Base-by-base conservation (phyloP, 2,113 vertebrate genomes). In the Leptocoma aspasia region DNA sequence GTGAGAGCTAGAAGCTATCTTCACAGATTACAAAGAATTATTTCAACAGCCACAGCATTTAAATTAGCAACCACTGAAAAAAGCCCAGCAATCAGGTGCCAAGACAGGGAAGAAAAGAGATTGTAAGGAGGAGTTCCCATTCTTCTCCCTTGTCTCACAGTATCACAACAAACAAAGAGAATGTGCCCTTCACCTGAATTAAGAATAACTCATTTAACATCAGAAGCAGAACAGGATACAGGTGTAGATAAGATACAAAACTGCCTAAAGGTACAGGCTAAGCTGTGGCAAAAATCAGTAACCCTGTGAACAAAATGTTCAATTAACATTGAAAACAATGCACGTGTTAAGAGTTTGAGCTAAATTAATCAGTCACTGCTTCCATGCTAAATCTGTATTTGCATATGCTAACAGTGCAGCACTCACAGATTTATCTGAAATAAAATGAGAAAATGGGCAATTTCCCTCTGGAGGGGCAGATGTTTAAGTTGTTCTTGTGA, bases 381-480 rank as follows among this genome's bases (percentile, higher is more conserved):
- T 78, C 60, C 89, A 73, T 95, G 86, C 86, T 61, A 86, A 90
- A 81, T 70, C 61, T 79, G 44, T 81, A 68, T 95, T 97, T 94
- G 90, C 94, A 91, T 92, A 72, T 89, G 84, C 88, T 92, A 97
- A 97, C 94, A 90, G 61, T 84, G 82, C 60, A 91, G 90, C 77
- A 66, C 75, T 95, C 91, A 42, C 64, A 91, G 92, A 96, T 89
- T 96, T 94, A 96, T 83, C 65, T 83, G 68, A 93, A 93, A 83
- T 86, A 89, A 97, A 96, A 64, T 56, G 79, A 92, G 86, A 95
- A 95, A 53, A 86, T 94, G 35, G 70, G 92, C 92, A 78, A 85
- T 92, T 95, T 96, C 68, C 69, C 76, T 90, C 91, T 79, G 70
- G 42, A 80, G 84, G 78, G 95, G 95, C 96, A 98, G 97, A 97